Conservation (phyloP, 2,113 vertebrate species). For the Ibidorhyncha struthersii region DNA sequence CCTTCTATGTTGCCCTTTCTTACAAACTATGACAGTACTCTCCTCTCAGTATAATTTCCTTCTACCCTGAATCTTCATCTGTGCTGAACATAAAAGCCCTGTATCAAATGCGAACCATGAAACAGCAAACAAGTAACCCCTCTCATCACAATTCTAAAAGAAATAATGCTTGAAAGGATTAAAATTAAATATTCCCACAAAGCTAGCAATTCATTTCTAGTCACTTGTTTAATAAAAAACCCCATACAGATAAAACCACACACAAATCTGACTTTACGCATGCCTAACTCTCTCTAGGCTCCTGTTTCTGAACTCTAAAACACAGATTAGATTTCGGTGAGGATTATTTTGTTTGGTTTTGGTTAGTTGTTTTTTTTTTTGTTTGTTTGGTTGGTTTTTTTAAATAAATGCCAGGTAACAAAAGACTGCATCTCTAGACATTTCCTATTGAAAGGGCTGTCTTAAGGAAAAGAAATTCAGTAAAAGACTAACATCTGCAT, state of each 20-base stretch:
- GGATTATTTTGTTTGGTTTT: background rate
- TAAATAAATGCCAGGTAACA: background rate
- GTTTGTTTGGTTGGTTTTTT: no score
- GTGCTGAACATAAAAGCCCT: background rate
- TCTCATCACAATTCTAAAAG: background rate
- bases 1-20: background rate
- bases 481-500: conserved; percentile 19
- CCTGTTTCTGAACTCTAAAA: background rate
- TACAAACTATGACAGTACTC: background rate
- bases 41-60: background rate
- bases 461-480: background rate
- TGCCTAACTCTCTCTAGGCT: background rate
- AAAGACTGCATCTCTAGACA: background rate
- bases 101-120: rapidly evolving
- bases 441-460: background rate
- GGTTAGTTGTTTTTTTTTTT: background rate
- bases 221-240: background rate
- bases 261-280: background rate
- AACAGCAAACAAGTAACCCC: background rate
- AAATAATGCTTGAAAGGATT: background rate
- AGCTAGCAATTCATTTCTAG: background rate
- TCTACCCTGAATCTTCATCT: background rate
- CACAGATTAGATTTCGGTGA: rapidly evolving
- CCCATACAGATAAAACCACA: background rate
- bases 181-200: background rate